Percentiles rank a stretch among this genome's conserved stretches.
phyloP scores from a whole-genome alignment of 2,888 invertebrate species.

The Philonicus albiceps region DNA sequence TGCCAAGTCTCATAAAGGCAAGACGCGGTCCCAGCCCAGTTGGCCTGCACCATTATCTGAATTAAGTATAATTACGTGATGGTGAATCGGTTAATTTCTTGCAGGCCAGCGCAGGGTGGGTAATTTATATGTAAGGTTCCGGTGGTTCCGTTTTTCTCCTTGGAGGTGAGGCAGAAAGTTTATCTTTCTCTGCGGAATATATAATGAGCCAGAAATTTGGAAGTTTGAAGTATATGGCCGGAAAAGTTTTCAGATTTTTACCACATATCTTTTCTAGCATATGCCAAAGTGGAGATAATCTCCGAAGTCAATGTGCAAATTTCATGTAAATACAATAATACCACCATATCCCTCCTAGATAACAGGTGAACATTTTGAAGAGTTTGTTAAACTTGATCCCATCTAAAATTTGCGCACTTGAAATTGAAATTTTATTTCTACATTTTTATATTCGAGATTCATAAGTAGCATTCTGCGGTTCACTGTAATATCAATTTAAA shows the following conservation, averaged over 20 bases:
- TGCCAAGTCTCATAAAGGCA: conserved; percentile 23
- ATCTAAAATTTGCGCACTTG: not conserved
- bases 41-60: conserved; percentile 31
- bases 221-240: not conserved
- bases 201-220: conserved; percentile 18
- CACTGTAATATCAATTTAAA: not conserved
- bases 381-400: not conserved
- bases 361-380: not conserved
- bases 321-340: conserved; percentile 3
- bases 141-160: not conserved
- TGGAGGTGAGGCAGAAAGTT: conserved; percentile 11
- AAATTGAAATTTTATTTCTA: not conserved
- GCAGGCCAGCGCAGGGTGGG: not conserved
- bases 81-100: conserved; percentile 38
- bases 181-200: conserved; percentile 25
- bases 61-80: conserved; percentile 44
- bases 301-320: not conserved
- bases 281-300: not conserved
- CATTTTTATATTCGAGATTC: not conserved
- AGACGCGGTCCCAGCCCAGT: conserved; percentile 6
- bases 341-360: not conserved
- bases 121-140: conserved; percentile 17
- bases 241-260: not conserved
- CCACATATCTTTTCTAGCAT: not conserved
- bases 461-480: not conserved